Evolutionary conservation across 2,113 vertebrate genomes (phyloP).

Genomic region (Nesogale talazaci): DNA sequence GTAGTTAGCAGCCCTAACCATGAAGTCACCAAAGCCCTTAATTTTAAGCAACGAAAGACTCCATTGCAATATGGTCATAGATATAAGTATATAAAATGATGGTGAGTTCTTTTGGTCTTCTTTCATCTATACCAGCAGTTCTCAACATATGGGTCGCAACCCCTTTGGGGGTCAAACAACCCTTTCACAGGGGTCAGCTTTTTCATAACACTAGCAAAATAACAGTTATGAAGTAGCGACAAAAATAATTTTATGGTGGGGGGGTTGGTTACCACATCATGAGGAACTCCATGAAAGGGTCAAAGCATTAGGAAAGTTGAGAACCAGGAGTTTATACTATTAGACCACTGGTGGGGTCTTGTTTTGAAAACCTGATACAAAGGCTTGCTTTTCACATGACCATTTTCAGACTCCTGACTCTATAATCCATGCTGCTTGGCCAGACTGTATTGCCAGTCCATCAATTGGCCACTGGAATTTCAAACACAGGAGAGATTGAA

Average conservation of each 20-base stretch:
- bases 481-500: neutral
- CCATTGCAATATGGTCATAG: neutral
- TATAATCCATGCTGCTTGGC: neutral
- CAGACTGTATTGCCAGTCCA: neutral
- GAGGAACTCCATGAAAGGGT: too few relatives aligned
- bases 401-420: neutral
- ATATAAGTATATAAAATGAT: neutral
- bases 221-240: too few relatives aligned
- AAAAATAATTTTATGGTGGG: too few relatives aligned
- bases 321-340: too few relatives aligned
- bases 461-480: neutral
- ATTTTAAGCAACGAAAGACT: neutral
- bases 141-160: too few relatives aligned
- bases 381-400: neutral
- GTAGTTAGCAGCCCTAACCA: too few relatives aligned
- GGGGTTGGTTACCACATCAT: too few relatives aligned
- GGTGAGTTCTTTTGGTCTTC: neutral
- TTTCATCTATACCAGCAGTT: too few relatives aligned
- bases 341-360: neutral
- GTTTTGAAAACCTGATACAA: conserved; percentile 13
- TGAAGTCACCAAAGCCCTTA: neutral
- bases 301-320: too few relatives aligned
- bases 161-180: too few relatives aligned
- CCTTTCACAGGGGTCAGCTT: too few relatives aligned
- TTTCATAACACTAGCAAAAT: too few relatives aligned